Percentiles rank a stretch among this genome's conserved stretches.
These are phyloP conservation scores for Cardiocondyla obscurior DNA, from an alignment of 1,140 invertebrate species.

Conservation along the genomic window DNA sequence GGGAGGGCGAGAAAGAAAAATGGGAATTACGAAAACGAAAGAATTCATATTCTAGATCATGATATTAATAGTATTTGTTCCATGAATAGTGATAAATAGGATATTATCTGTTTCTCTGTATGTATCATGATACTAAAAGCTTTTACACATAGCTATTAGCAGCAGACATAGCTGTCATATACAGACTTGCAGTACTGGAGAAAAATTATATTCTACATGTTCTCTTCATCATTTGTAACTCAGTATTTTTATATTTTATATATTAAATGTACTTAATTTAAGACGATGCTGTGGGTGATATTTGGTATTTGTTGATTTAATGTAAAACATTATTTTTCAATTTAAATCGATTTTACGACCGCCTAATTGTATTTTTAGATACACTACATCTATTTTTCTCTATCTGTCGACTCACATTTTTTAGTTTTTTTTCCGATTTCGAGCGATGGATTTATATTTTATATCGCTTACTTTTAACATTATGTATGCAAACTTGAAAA, in stretches of 20 bases:
- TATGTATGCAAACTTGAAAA: conserved; percentile 79
- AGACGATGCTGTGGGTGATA: conserved; percentile 76
- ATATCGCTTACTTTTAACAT: conserved; percentile 80
- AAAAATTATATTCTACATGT: conserved; percentile 73
- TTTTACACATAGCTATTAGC: conserved; percentile 80
- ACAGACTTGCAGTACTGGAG: conserved; percentile 63
- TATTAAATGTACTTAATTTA: conserved; percentile 83
- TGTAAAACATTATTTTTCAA: conserved; percentile 67
- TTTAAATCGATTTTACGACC: conserved; percentile 62
- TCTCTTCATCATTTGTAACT: conserved; percentile 78
- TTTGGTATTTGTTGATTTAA: conserved; percentile 73
- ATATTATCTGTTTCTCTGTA: conserved; percentile 80
- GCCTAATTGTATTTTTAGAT: conserved; percentile 68
- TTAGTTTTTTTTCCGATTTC: conserved; percentile 60
- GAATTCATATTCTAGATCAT: conserved; percentile 71
- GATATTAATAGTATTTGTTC: conserved; percentile 73
- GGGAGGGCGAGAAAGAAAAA: too few species aligned
- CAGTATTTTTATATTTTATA: conserved; percentile 84
- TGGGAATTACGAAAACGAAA: conserved; percentile 47
- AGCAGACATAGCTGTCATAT: conserved; percentile 70
- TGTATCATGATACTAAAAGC: conserved; percentile 82
- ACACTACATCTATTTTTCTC: conserved; percentile 45
- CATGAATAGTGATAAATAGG: conserved; percentile 75
- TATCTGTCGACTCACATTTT: conserved; percentile 45
- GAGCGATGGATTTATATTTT: conserved; percentile 72